Base-by-base conservation (phyloP, 2,113 vertebrate species). In the Podarcis muralis region DNA sequence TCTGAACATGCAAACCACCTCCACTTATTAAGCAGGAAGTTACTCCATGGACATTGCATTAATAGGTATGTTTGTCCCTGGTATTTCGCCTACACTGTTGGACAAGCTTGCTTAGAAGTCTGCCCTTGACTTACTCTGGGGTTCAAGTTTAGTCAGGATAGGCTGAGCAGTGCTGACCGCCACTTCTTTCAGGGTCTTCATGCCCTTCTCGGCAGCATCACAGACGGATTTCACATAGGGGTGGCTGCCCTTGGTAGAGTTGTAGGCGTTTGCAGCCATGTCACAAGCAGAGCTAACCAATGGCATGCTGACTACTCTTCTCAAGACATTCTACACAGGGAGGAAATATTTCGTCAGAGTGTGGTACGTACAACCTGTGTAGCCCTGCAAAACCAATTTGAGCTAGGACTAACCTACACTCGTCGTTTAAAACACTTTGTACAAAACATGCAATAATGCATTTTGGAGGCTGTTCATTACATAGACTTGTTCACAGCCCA, bases 221-320 rank as follows among this genome's bases (percentile, higher is more conserved):
- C 98, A 98, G 71, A 98, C 95, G 1, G 97, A 98, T 91, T 95
- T 97, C 77, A 98, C 94, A 15, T 97, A 94, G 3, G 98, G 98
- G 69, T 98, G 86, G 30, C 35, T 98, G 81, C 98, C 98, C 95
- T 98, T 98, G 87, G 98, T 98, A 93, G 92, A 96, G 57, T 43
- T 93, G 87, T 98, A 98, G 25, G 96, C 97, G 0, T 93, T 95
- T 0, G 97, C 97, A 75, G 98, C 97, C 62, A 88, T 95, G 43
- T 88, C 96, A 20, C 95, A 98, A 0, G 98, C 96, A 15, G 97
- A 97, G 91, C 98, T 98, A 89, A 99, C 93, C 83, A 99, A 92
- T 1, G 98, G 97, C 76, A 99, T 89, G 90, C 87, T 95, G 81
- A 95, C 92, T 89, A 98, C 95, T 0, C 98, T 91, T 13, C 95